Base-by-base conservation (phyloP, 2,113 vertebrate genomes). In the Hippolais icterina region DNA sequence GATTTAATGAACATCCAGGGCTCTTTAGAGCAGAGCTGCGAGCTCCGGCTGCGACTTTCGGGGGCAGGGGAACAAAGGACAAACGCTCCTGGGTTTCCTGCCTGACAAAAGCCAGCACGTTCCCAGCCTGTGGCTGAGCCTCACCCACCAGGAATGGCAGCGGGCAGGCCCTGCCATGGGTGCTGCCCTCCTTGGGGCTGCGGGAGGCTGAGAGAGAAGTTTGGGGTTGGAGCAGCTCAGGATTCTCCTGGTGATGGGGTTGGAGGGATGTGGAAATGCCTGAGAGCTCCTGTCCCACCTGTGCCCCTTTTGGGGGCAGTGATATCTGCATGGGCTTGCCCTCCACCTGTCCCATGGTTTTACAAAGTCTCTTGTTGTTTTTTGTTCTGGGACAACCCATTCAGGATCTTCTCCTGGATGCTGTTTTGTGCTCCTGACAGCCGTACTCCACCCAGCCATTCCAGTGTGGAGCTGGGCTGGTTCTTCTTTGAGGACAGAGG, bases 1-100 rank as follows among this genome's bases (percentile, higher is more conserved):
- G 35, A 93, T 88, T 84, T 95, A 96, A 97, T 95, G 94, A 95
- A 75, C 88, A 89, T 94, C 91, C 83, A 17, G 7, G 10, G 92
- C 23, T 90, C 93, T 66, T 46, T 44, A 49, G 39, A 60, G 60
- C 24, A 0, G 42, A 64, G 76, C 76, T 17, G 89, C 1, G 78
- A 52, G 50, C 92, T 83, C 93, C 44, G 66, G 23, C 13, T 15
- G 57, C 1, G 61, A 33, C 49, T 47, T 61, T 44, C 5, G 66
- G 47, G 69, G 80, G 77, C 92, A 84, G 68, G 86, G 77, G 72
- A 77, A 47, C 65, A 53, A 56, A 27, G 64, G 88, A 17, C 4
- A 1, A 68, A 50, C 22, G 31, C 25, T 42, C 57, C 22, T 16
- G 57, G 50, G 46, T 59, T 29, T 68, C 71, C 44, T 49, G 63